These are phyloP conservation scores for Leptinotarsa texana DNA, from an alignment of 1,140 invertebrate species.

Conservation along the genomic window DNA sequence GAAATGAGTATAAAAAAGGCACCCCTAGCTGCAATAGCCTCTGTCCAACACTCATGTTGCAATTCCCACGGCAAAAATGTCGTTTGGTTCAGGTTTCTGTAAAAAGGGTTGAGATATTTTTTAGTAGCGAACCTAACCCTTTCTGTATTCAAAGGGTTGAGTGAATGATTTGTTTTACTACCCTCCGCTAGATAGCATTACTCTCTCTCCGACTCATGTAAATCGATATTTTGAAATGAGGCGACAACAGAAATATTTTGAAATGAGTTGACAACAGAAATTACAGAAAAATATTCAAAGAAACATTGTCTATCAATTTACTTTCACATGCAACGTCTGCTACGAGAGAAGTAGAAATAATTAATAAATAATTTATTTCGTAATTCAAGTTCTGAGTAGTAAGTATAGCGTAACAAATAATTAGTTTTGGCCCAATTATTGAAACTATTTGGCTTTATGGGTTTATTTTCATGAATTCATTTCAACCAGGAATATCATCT, in stretches of 20 bases:
- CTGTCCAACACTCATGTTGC: background rate
- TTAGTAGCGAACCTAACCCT: background rate
- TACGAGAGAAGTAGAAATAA: too few species aligned
- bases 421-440: too few species aligned
- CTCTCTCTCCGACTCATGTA: too few species aligned
- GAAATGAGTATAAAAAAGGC: background rate
- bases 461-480: too few species aligned
- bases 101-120: background rate
- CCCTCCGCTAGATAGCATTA: background rate
- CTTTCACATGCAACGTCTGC: too few species aligned
- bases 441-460: too few species aligned
- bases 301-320: too few species aligned
- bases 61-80: background rate
- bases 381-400: too few species aligned
- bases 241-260: background rate
- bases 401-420: too few species aligned
- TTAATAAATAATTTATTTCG: too few species aligned
- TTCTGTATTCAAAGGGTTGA: background rate
- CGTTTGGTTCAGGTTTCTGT: background rate
- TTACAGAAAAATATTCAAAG: too few species aligned
- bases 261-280: background rate
- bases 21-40: background rate
- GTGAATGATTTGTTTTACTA: background rate
- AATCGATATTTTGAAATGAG: background rate
- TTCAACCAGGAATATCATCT: too few species aligned